Percentiles rank a stretch among this genome's conserved stretches.
These are phyloP conservation scores for Disparrhopalites patrizii DNA, from an alignment of 2,888 invertebrate species.

Conservation along the genomic window DNA sequence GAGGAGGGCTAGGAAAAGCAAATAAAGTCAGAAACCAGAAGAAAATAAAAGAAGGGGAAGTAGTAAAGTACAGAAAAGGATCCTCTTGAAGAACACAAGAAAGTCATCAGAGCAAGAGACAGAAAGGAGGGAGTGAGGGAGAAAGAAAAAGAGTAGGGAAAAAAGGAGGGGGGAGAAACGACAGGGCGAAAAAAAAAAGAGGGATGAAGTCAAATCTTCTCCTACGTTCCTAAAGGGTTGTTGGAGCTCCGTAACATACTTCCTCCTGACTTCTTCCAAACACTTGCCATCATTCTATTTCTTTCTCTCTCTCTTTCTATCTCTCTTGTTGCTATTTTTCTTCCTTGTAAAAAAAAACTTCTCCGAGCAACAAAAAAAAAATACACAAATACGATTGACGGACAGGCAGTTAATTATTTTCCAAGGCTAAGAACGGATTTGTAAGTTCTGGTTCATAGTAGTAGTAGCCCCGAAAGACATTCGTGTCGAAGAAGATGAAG, in stretches of 20 bases:
- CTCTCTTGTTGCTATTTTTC: too few relatives aligned
- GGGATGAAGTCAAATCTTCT: too few relatives aligned
- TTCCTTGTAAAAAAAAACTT: too few relatives aligned
- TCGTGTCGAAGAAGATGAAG: too few relatives aligned
- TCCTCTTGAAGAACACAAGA: not conserved
- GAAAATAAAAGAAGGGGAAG: not conserved
- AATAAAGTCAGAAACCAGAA: too few relatives aligned
- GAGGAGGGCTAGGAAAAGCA: too few relatives aligned
- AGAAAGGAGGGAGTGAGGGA: not conserved
- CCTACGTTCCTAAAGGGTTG: too few relatives aligned
- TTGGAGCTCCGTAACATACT: too few relatives aligned
- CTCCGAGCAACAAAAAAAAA: constrained; percentile 8
- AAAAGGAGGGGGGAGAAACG: not conserved
- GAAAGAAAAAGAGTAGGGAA: not conserved
- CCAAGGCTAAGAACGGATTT: constrained; percentile 43
- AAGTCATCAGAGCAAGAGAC: not conserved
- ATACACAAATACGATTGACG: constrained; percentile 47
- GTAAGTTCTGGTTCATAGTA: constrained; percentile 2
- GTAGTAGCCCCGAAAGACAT: not conserved
- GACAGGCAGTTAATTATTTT: constrained; percentile 48
- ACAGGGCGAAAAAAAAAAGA: not conserved
- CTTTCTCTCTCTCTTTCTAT: too few relatives aligned
- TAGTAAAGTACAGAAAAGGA: not conserved
- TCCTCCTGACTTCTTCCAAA: too few relatives aligned
- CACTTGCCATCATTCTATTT: too few relatives aligned